A percentile compares a stretch with the other conserved stretches of the same genome.
Conservation (phyloP, 1,140 invertebrate species). For the Mizuhopecten yessoensis region DNA sequence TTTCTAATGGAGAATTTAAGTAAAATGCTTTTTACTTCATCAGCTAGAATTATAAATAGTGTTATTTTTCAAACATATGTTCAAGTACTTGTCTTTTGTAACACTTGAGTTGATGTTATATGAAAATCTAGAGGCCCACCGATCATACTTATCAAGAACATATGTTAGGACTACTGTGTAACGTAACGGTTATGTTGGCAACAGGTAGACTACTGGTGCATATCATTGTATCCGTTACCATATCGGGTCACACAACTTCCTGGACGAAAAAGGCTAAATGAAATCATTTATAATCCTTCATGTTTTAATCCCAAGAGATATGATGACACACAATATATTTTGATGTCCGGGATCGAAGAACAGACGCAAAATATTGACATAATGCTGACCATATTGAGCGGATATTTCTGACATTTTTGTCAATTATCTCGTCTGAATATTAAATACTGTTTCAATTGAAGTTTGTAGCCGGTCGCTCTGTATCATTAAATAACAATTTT, state of each 20-base stretch:
- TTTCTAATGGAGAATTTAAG: no score
- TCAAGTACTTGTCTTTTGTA: background rate
- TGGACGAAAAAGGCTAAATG: background rate
- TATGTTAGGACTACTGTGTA: no score
- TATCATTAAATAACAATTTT: background rate
- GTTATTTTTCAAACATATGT: no score
- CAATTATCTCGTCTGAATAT: background rate
- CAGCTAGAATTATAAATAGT: no score
- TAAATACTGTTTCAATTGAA: background rate
- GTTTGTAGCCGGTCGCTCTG: background rate
- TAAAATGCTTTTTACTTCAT: no score
- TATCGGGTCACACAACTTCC: background rate
- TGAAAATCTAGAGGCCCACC: background rate
- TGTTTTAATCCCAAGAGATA: background rate
- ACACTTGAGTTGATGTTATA: background rate
- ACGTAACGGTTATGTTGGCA: background rate
- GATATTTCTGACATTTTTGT: background rate
- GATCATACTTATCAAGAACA: background rate
- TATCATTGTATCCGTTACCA: background rate
- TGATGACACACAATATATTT: background rate
- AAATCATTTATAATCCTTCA: background rate
- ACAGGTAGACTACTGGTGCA: background rate
- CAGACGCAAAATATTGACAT: conserved; percentile 7
- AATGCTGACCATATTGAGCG: background rate
- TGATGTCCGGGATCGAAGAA: background rate